Base-by-base conservation (phyloP, 64 coral and sea anemone species). In the Actinia tenebrosa region DNA sequence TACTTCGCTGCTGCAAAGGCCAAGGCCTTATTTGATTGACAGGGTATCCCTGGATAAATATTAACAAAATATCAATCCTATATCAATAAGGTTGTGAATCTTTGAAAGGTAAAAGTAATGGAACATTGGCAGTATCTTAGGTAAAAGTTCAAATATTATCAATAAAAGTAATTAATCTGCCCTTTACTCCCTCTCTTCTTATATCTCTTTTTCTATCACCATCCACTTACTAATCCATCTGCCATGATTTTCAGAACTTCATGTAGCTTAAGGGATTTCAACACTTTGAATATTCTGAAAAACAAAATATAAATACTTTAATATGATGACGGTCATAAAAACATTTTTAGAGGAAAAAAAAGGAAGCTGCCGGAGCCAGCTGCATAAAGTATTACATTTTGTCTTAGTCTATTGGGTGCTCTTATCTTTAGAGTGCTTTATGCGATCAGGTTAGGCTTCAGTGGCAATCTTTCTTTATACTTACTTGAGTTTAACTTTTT, bases 1-100 rank as follows among this genome's bases (percentile, higher is more conserved):
- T 97, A n/a, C 94, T 92, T 53, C 94, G 79, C 59, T 92, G 91
- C 77, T 97, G 94, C 79, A 97, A 87, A 16, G 94, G 94, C 94
- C 94, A 97, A 8, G 92, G 91, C 77, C 94, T 83, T 81, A 97
- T 97, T 83, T 97, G 94, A 84, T 97, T 69, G 14, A 85, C 91
- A 46, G 94, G 94, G 75, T 93, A 97, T 23, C 94, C 94, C 94
- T 97, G 56, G 37, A 54, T 44, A 54, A 87, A 50, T 83, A 83
- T 37, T 75, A 30, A 75, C 69, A 30, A 42, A 25, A 42, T 75
- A 75, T 30, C 42, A 75, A 15, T 37, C 13, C 5, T n/a, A 0
- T 37, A 37, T 37, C 30, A 37, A 37, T 37, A 37, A 37, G 30
- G 30, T 37, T 37, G 30, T 1, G 1, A 37, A 37, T 37, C 30